Evolutionary conservation across 2,113 vertebrate species (phyloP), one percentile per base, ranked within the genome.

Genomic region (Hippocampus guttulatus): DNA sequence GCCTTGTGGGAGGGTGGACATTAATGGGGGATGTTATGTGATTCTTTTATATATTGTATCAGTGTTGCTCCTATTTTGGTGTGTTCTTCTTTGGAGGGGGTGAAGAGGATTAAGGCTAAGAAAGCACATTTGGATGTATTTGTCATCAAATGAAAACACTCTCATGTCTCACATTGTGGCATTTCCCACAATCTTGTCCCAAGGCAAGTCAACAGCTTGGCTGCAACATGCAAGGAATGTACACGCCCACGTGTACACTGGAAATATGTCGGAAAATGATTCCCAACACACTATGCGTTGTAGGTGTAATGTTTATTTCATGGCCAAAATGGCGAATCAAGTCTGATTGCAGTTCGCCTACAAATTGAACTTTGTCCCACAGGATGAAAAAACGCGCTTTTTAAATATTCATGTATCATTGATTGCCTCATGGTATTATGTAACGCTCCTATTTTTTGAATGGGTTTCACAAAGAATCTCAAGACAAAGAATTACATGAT

Each of bases 141-240:
- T 74, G 51, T 73, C 63, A 67, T 62, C 12, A 79, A 82, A 73
- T 45, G 25, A 76, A 64, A 66, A 60, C 55, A 43, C 54, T 58
- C 60, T 68, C 58, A 55, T 80, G 70, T 81, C 74, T 69, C 70
- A 70, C 71, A 45, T 73, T 73, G 73, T 80, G 76, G 73, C 73
- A 74, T 75, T 73, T 61, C 74, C 76, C 72, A 78, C 81, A 84
- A 75, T 88, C 85, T 75, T 82, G 70, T 88, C 87, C 86, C 73
- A 73, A 75, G 88, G 87, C 86, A 77, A 85, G 74, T 85, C 78
- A 78, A 83, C 79, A 71, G 75, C 81, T 88, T 88, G 78, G 82
- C 82, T 85, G 55, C 27, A 83, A 82, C 77, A 79, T 78, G 69
- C 74, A 79, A 81, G 79, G 80, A 75, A 84, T 80, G 71, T 40